phyloP scores from a whole-genome alignment of 2,797 vertebrate genomes.

The Denticeps clupeoides region DNA sequence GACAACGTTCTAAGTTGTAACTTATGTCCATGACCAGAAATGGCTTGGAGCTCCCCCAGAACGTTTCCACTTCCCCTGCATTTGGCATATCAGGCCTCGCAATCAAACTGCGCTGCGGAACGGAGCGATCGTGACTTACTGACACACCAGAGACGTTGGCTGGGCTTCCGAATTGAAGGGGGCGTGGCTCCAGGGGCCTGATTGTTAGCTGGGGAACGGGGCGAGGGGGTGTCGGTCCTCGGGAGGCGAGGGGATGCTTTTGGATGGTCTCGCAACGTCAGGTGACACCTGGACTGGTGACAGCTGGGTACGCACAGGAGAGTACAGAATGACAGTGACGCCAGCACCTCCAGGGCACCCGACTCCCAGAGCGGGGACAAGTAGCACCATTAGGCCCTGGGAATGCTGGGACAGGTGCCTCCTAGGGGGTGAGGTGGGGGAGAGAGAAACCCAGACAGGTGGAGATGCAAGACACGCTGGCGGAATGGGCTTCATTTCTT shows the following conservation, averaged over 20 bases:
- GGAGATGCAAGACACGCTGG: background rate
- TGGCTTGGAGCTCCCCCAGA: background rate
- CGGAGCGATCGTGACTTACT: slow-evolving; percentile 4
- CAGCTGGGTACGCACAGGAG: slow-evolving; percentile 42
- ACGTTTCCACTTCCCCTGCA: background rate
- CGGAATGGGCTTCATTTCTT: slow-evolving; percentile 5
- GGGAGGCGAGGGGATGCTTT: background rate
- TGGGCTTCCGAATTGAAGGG: slow-evolving; percentile 4
- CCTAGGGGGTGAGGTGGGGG: slow-evolving; percentile 24
- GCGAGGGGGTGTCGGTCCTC: no score
- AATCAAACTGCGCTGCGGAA: slow-evolving; percentile 6
- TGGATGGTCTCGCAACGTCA: background rate
- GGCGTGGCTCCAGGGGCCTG: slow-evolving; percentile 12
- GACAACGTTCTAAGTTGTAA: background rate
- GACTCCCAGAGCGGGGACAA: slow-evolving; percentile 11
- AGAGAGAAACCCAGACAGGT: slow-evolving; percentile 18
- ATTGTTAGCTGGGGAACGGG: no score
- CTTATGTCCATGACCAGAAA: slow-evolving; percentile 1
- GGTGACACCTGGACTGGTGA: slow-evolving; percentile 38
- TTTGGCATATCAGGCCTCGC: background rate
- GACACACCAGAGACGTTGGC: slow-evolving; percentile 6
- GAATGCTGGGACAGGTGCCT: slow-evolving; percentile 48
- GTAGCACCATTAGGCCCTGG: slow-evolving; percentile 14
- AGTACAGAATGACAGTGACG: background rate
- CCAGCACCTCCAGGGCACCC: slow-evolving; percentile 5